Base-by-base conservation (phyloP, 2,113 vertebrate genomes). In the Cochlearius cochlearius region DNA sequence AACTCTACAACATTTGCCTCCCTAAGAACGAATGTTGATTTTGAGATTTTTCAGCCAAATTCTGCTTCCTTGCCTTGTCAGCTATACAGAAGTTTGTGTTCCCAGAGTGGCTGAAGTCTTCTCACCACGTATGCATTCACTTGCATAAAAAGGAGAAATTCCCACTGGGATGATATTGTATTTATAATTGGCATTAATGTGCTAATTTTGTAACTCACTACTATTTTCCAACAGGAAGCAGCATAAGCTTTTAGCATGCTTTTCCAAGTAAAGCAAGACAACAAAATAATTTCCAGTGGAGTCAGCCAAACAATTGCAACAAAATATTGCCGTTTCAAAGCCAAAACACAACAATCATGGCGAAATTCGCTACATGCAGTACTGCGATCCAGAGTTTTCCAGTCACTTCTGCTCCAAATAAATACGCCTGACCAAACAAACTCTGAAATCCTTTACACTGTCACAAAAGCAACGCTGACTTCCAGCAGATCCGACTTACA, bases 201-300 rank as follows among this genome's bases (percentile, higher is more conserved):
- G 83, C 94, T 95, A 95, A 95, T 92, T 95, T 91, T 94, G 91
- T 84, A 94, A 92, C 76, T 95, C 88, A 27, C 34, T 88, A 59
- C 68, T 94, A 50, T 87, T 92, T 96, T 96, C 91, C 95, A 96
- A 92, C 80, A 94, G 95, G 91, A 96, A 96, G 62, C 75, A 93
- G 64, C 59, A 45, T 58, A 92, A 92, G 76, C 76, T 90, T 95
- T 88, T 52, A 92, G 56, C 8, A 55, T 55, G 75, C 59, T 92
- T 81, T 91, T 90, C 94, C 92, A 95, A 97, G 91, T 75, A 85
- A 92, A 96, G 86, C 86, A 95, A 92, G 75, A 72, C 86, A 96
- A 74, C 88, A 94, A 94, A 93, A 88, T 78, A 93, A 75, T 94
- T 93, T 96, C 92, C 95, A 94, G 12, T 34, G 20, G 36, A 96